phyloP scores from a whole-genome alignment of 2,797 vertebrate species.

The Melanotaenia maccullochi region DNA sequence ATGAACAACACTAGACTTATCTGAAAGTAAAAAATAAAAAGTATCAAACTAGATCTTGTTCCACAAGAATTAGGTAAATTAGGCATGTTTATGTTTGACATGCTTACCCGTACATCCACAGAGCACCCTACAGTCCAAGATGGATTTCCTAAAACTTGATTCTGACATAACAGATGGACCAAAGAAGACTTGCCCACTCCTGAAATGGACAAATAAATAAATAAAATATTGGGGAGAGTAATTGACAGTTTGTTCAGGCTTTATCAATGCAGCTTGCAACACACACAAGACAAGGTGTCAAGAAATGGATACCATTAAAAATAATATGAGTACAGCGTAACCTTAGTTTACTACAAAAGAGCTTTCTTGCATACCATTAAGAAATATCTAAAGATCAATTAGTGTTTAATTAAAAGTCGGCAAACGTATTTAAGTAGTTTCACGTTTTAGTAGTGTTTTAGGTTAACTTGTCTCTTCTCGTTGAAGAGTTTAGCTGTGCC shows the following conservation, averaged over 20 bases:
- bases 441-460: neutral
- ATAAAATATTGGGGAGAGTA: neutral
- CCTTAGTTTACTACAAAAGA: neutral
- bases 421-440: neutral
- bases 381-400: neutral
- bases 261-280: neutral
- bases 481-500: neutral
- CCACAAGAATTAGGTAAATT: neutral
- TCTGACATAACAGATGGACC: conserved; percentile 95
- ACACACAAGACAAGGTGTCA: neutral
- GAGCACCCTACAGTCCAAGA: conserved; percentile 99
- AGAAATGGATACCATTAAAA: neutral
- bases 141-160: conserved; percentile 95
- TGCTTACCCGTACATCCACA: conserved; percentile 94
- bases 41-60: neutral
- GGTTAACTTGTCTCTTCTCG: too few species aligned
- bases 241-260: neutral
- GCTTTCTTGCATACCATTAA: neutral
- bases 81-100: neutral
- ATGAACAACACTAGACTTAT: too few species aligned
- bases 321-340: neutral
- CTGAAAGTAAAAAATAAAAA: neutral
- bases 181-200: conserved; percentile 97
- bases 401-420: neutral
- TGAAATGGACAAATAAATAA: conserved; percentile 59